Evolutionary conservation across 2,797 vertebrate species (phyloP), one percentile per base, ranked within the genome.

Genomic region (Hapalemur alaotrensis): DNA sequence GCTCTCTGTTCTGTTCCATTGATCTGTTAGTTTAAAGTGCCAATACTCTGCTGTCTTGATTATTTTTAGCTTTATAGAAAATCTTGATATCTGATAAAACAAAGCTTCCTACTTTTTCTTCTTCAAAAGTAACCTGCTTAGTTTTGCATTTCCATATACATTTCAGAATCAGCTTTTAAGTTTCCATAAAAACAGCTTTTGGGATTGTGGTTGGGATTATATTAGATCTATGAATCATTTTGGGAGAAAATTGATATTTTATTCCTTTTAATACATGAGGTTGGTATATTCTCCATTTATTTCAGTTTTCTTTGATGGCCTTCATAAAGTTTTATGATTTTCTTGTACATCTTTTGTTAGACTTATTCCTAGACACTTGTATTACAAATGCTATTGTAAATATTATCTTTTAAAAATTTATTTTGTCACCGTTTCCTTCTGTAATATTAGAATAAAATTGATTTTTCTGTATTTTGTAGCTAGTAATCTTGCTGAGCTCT

Each of bases 401-500:
- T 87, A 12, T 75, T 84, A 18, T 67, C 25, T 95, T 73, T 82
- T 48, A 75, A 87, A 76, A 54, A 54, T 78, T 91, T 82, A 7
- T 90, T 95, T 91, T 84, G 20, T 86, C 25, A 61, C 20, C 72
- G n/a, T 87, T 93, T 61, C 65, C 6, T 84, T 94, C 38, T 73
- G 23, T 57, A 84, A 82, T 73, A 88, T 70, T 82, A 82, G 70
- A 89, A 38, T 78, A 57, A 95, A 83, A 63, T 50, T 17, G 52
- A 80, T 89, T 65, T 93, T 65, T 80, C 46, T 43, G 15, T 92
- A 35, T 94, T 96, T 92, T 88, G 23, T 38, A 91, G 70, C 7
- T 5, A 41, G 23, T 76, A 82, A 32, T 89, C n/a, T 59, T 91
- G 52, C 59, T 72, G 41, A 50, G 23, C n/a, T 96, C 35, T 95